Conservation (phyloP, 2,797 vertebrate genomes). For the Eulemur rubriventer region DNA sequence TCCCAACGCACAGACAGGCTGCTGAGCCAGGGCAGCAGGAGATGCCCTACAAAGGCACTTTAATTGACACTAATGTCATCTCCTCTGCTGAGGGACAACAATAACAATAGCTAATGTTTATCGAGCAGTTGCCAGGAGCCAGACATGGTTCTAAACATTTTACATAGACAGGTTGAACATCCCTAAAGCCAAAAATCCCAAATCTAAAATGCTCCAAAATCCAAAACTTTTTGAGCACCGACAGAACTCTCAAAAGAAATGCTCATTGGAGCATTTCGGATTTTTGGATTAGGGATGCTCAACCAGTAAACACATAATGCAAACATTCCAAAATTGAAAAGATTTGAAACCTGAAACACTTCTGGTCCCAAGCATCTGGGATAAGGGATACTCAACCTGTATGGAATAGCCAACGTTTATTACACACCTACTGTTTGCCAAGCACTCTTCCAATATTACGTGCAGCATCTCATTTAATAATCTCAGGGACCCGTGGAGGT, state of each 20-base stretch:
- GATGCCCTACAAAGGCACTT: not conserved
- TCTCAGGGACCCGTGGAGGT: not conserved
- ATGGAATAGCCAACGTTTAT: not conserved
- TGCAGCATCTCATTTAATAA: not conserved
- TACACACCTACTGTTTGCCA: not conserved
- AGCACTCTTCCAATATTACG: not conserved
- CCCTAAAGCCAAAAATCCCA: not conserved
- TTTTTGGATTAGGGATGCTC: not conserved
- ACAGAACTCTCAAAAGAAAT: not conserved
- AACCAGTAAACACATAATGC: not conserved
- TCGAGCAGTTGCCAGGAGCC: not conserved
- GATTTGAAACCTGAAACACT: not conserved
- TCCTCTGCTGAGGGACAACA: not conserved
- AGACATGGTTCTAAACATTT: not conserved
- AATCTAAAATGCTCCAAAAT: not conserved
- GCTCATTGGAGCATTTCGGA: not conserved
- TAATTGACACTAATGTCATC: not conserved
- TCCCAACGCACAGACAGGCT: not conserved
- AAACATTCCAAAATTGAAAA: not conserved
- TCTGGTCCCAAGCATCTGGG: not conserved
- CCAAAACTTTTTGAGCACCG: not conserved
- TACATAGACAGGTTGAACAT: not conserved
- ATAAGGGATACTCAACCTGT: not conserved
- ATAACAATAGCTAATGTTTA: not conserved
- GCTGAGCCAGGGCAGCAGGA: not conserved